These are phyloP conservation scores for Drosophila bocki DNA, from an alignment of 1,140 invertebrate genomes.

Conservation along the genomic window DNA sequence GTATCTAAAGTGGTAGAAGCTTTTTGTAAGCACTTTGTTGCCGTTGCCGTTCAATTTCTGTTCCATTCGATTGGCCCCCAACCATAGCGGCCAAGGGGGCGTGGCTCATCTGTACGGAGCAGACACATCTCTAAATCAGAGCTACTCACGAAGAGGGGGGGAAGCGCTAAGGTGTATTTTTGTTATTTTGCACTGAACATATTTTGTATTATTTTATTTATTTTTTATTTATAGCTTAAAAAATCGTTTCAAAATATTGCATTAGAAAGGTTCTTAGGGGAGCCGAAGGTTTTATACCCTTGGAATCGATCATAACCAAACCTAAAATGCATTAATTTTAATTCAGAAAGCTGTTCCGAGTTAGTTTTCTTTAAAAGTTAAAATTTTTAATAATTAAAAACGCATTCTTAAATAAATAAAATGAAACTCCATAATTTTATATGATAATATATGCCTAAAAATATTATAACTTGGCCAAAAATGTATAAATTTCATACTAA, in stretches of 20 bases:
- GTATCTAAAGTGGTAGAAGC: conserved; percentile 44
- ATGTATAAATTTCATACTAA: no score
- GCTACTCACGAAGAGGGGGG: neutral
- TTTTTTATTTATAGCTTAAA: neutral
- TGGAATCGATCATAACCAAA: no score
- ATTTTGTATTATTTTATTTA: neutral
- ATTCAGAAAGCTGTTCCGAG: no score
- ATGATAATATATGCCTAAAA: no score
- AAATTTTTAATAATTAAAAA: no score
- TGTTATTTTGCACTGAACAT: conserved; percentile 2
- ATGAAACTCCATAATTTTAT: no score
- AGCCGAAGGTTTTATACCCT: no score
- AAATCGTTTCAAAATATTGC: neutral
- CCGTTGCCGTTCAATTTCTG: neutral
- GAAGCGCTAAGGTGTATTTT: neutral
- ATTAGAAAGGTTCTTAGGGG: no score
- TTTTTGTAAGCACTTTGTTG: conserved; percentile 68
- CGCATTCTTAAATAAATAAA: no score
- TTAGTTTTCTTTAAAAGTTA: no score
- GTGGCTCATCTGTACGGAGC: conserved; percentile 32
- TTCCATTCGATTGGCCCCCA: conserved; percentile 1
- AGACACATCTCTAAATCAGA: conserved; percentile 43
- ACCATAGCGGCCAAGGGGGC: conserved; percentile 11
- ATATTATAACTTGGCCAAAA: no score
- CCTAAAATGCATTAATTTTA: no score